Evolutionary conservation across 2,797 vertebrate species (phyloP), one percentile per base, ranked within the genome.

Genomic region (Melanitta fusca): DNA sequence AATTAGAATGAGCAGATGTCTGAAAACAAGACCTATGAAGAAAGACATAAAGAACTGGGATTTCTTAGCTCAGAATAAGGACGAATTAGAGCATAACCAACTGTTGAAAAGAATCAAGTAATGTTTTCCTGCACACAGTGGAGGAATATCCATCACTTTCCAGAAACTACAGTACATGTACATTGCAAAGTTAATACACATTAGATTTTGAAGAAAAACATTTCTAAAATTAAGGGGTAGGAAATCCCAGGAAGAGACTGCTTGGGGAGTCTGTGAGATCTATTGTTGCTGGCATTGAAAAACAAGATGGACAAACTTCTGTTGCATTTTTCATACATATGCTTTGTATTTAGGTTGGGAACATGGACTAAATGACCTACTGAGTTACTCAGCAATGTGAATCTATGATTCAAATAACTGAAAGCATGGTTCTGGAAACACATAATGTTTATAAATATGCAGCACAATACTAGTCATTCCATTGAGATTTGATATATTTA

Each of bases 371-470:
- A 85, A 38, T 91, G 87, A 85, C 64, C 64, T 70, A 51, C 22
- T 47, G 87, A 89, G 49, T 83, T 43, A 89, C 85, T 74, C n/a
- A 87, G 80, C 74, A 89, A 8, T 2, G 39, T 70, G 75, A 70
- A 80, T 91, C 64, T 82, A 77, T 77, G 71, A 89, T 57, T 77
- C 30, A 82, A 89, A 91, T 74, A 88, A 80, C 25, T 51, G 28
- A 88, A 88, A 78, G 28, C 18, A 69, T 18, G 3, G 73, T 74
- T 84, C 61, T 83, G 66, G 65, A 66, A 94, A 91, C 85, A 78
- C 17, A 72, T 54, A 83, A 43, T 79, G 82, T 88, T 92, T 91
- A 88, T 91, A 95, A 93, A 95, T 92, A 88, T 88, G 79, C 39
- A 94, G 88, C 69, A 70, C 62, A 79, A n/a, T 66, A 75, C 11